phyloP scores from a whole-genome alignment of 2,797 vertebrate genomes.

The Anniella stebbinsi region DNA sequence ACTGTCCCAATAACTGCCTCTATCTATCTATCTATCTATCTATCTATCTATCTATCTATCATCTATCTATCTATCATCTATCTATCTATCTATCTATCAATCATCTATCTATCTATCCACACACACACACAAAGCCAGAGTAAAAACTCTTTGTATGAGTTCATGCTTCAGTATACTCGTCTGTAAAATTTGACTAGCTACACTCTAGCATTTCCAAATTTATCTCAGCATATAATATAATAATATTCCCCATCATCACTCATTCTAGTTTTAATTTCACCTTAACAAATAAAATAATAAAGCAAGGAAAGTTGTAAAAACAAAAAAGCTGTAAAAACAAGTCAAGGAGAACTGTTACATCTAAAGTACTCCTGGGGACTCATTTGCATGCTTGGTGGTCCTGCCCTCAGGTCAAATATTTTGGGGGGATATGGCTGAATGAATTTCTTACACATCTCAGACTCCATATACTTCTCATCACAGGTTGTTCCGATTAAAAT shows the following conservation, averaged over 20 bases:
- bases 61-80: no score
- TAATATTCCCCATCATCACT: constrained; percentile 3
- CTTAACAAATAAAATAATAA: constrained; percentile 14
- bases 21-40: no score
- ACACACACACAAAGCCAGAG: neutral
- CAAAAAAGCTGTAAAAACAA: constrained; percentile 12
- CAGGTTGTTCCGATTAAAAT: constrained; percentile 30
- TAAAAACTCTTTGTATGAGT: neutral
- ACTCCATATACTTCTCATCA: constrained; percentile 9
- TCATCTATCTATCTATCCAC: no score
- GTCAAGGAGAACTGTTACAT: constrained; percentile 5
- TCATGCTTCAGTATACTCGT: neutral
- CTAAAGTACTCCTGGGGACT: constrained; percentile 11
- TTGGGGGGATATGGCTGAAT: constrained; percentile 2
- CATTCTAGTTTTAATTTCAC: neutral
- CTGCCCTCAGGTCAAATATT: constrained; percentile 15
- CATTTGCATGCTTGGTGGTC: constrained; percentile 37
- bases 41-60: no score
- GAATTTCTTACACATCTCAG: constrained; percentile 33
- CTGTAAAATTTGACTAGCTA: neutral
- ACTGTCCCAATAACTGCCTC: no score
- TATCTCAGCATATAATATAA: neutral
- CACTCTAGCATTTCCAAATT: neutral
- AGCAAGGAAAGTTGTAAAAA: constrained; percentile 10
- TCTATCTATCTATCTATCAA: no score